Evolutionary conservation across 2,113 vertebrate species (phyloP), one percentile per base, ranked within the genome.

Genomic region (Conger conger): DNA sequence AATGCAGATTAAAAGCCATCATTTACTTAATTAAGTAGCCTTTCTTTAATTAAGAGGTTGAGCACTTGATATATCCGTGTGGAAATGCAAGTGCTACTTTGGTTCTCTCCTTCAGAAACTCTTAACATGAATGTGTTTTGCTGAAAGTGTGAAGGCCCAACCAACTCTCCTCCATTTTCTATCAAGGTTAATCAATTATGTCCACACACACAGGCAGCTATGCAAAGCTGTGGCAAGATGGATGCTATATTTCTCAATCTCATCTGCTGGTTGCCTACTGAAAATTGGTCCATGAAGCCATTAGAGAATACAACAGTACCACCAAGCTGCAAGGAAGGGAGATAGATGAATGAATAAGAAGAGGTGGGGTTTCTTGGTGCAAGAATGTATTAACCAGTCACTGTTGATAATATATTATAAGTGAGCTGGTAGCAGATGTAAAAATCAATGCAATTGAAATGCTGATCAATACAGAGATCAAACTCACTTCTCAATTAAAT

Each of bases 231-330:
- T 4, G 27, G 37, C 76, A 38, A 18, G 76, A 37, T 17, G 35
- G 15, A 4, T 17, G 33, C 3, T 18, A 16, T 36, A 38, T 35
- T 37, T 78, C 5, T 78, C 33, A 78, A 1, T 35, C 30, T 38
- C 16, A 9, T 18, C 37, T 7, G 33, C 16, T 17, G 76, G 2
- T 1, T 37, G 30, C 30, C 9, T 13, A 16, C 33, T 78, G 16
- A 9, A 35, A 35, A 78, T 35, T 20, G 18, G 15, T 38, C 76
- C 15, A 78, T 1, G 18, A 38, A 78, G 76, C 35, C 93, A 94
- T 91, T 92, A 94, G 91, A 93, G 95, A 97, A 96, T 96, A 96
- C 95, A 89, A 94, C n/a, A 95, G 92, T 91, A 83, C 86, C 89
- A 57, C 83, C 79, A 89, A 85, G 92, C 84, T 93, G 94, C 92